Evolutionary conservation across 2,888 invertebrate species (phyloP).

Genomic region (Prostheceraeus crozeri): DNA sequence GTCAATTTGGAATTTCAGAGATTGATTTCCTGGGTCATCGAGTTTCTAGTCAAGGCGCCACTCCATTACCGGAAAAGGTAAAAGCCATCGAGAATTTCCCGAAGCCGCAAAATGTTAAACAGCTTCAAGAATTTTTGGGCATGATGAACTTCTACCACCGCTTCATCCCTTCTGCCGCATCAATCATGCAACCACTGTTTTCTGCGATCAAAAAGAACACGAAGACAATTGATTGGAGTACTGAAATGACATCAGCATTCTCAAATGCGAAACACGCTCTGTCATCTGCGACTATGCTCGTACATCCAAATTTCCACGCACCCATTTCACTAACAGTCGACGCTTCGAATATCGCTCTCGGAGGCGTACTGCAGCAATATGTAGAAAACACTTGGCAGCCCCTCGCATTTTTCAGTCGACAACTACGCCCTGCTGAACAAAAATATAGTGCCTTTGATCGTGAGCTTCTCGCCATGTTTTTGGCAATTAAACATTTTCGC

Average conservation of each 20-base stretch:
- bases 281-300: neutral
- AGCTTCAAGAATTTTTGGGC: slow-evolving; percentile 11
- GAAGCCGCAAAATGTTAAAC: neutral
- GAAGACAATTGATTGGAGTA: slow-evolving; percentile 14
- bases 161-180: slow-evolving; percentile 39
- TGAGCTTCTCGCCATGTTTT: slow-evolving; percentile 25
- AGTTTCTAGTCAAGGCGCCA: slow-evolving; percentile 3
- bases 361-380: slow-evolving; percentile 21
- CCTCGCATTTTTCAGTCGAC: slow-evolving; percentile 38
- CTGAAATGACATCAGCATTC: slow-evolving; percentile 16
- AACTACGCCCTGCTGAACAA: slow-evolving; percentile 1
- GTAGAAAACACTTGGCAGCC: slow-evolving; percentile 36
- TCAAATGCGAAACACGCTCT: slow-evolving; percentile 11
- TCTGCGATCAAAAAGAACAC: neutral
- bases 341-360: slow-evolving; percentile 23
- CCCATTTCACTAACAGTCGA: neutral
- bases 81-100: slow-evolving; percentile 3
- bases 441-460: slow-evolving; percentile 27
- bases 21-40: slow-evolving; percentile 12
- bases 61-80: neutral
- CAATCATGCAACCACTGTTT: slow-evolving; percentile 23
- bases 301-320: neutral
- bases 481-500: slow-evolving; percentile 38
- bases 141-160: slow-evolving; percentile 42
- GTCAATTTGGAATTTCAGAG: slow-evolving; percentile 1